phyloP scores from a whole-genome alignment of 2,888 invertebrate species.

The Melipona beecheii region DNA sequence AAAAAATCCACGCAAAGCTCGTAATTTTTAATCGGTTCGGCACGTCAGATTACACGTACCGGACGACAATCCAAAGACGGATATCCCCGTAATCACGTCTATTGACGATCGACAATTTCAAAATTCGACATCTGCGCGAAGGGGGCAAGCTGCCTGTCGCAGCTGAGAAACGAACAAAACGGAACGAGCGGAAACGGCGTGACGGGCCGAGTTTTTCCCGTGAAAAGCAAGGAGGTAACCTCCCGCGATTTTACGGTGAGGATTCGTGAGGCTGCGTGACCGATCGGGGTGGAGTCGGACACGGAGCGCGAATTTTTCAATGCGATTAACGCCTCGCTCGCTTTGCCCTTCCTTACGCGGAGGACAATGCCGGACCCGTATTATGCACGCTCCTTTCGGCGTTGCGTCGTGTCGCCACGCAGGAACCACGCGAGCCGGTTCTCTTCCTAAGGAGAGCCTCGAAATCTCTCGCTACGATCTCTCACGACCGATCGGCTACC shows the following conservation, averaged over 20 bases:
- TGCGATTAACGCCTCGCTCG: conserved; percentile 72
- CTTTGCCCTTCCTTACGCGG: conserved; percentile 63
- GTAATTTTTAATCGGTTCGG: neutral
- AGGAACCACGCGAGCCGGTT: conserved; percentile 1
- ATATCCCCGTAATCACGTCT: neutral
- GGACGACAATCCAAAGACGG: neutral
- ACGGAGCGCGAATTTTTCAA: conserved; percentile 76
- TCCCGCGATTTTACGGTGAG: conserved; percentile 69
- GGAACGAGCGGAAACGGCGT: conserved; percentile 35
- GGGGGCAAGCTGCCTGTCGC: conserved; percentile 1
- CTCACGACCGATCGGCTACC: conserved; percentile 57
- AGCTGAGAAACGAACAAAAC: conserved; percentile 54
- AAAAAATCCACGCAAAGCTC: neutral
- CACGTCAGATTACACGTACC: neutral
- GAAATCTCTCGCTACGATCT: conserved; percentile 50
- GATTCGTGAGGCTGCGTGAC: conserved; percentile 29
- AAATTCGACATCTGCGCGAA: conserved; percentile 34
- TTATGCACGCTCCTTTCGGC: conserved; percentile 75
- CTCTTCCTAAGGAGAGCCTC: neutral
- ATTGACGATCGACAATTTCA: conserved; percentile 30
- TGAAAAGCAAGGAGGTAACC: conserved; percentile 25
- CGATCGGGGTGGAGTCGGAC: conserved; percentile 61
- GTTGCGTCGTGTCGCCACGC: conserved; percentile 24
- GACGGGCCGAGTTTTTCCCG: conserved; percentile 20
- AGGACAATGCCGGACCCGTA: conserved; percentile 71